phyloP scores from a whole-genome alignment of 2,113 vertebrate species.

The Odontesthes bonariensis region DNA sequence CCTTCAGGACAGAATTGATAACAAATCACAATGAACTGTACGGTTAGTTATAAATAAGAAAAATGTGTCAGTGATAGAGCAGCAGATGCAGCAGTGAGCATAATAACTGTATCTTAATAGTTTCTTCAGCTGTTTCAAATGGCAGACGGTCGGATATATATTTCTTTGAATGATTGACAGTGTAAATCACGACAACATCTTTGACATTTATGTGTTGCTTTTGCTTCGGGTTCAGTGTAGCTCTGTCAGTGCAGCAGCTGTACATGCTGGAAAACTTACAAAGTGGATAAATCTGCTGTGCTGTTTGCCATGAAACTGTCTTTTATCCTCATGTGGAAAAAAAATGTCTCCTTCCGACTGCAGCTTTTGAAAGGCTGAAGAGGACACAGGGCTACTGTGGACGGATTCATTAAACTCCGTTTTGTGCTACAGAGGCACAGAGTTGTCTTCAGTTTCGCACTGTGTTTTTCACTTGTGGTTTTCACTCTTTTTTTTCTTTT shows the following conservation, averaged over 20 bases:
- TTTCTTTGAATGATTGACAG: constrained; percentile 20
- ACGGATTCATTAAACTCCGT: constrained; percentile 38
- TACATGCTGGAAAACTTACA: constrained; percentile 56
- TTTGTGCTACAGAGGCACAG: constrained; percentile 41
- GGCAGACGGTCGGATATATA: constrained; percentile 8
- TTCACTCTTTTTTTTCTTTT: constrained; percentile 48
- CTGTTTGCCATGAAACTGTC: constrained; percentile 43
- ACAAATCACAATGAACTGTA: too few species aligned
- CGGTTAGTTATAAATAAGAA: too few species aligned
- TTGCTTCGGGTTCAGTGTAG: constrained; percentile 24
- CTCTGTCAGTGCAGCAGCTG: constrained; percentile 46
- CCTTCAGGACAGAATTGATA: too few species aligned
- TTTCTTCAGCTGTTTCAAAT: constrained; percentile 1
- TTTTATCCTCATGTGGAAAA: constrained; percentile 37
- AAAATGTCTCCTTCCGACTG: constrained; percentile 46
- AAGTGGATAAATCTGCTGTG: constrained; percentile 35
- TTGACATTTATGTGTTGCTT: constrained; percentile 14
- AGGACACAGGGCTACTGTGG: constrained; percentile 28
- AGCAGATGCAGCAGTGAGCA: background rate
- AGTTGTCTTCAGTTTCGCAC: constrained; percentile 42
- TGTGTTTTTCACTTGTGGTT: constrained; percentile 33
- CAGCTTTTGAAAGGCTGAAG: constrained; percentile 29
- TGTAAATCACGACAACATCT: constrained; percentile 30
- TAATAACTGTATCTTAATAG: background rate
- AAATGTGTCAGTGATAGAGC: background rate